Evolutionary conservation across 2,113 vertebrate species (phyloP), one percentile per base, ranked within the genome.

Genomic region (Stegastes partitus): DNA sequence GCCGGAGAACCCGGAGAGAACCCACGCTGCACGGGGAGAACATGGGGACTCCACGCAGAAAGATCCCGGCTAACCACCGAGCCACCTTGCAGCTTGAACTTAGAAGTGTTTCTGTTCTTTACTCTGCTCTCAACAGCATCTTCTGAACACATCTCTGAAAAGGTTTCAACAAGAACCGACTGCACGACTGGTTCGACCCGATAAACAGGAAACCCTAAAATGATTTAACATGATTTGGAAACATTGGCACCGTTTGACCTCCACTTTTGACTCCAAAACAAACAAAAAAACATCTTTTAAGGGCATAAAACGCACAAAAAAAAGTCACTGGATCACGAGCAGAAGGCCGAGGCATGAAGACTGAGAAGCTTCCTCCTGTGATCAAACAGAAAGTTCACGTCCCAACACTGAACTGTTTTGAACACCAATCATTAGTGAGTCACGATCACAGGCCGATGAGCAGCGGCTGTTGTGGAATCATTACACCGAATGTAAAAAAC

Each of bases 391-490:
- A 84, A 76, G 66, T 75, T 80, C 31, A 85, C 77, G 84, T 81
- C 87, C 81, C 77, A 74, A 90, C 81, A 84, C 65, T 88, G 23
- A 87, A 86, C 82, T 67, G 85, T 77, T 73, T 80, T 89, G 21
- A 82, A 90, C 81, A 81, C 71, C 50, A 76, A 75, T 69, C 87
- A 91, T 34, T 80, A 90, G 90, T 84, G 80, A 90, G 80, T 88
- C 87, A 91, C 77, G 50, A 88, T 37, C n/a, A 91, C 84, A 76
- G 71, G 66, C 74, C 14, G 37, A 86, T 79, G 82, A 87, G 87
- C 82, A 90, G 91, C 61, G 23, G 88, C 86, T 71, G 80, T 90
- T 73, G 90, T 91, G 90, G 91, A 93, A 90, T 92, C 93, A 92
- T 92, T 89, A 93, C 91, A 93, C 89, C 50, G 68, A 87, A 92